These are phyloP conservation scores for Trimorus sp. DNA, from an alignment of 2,888 invertebrate genomes.

Conservation along the genomic window DNA sequence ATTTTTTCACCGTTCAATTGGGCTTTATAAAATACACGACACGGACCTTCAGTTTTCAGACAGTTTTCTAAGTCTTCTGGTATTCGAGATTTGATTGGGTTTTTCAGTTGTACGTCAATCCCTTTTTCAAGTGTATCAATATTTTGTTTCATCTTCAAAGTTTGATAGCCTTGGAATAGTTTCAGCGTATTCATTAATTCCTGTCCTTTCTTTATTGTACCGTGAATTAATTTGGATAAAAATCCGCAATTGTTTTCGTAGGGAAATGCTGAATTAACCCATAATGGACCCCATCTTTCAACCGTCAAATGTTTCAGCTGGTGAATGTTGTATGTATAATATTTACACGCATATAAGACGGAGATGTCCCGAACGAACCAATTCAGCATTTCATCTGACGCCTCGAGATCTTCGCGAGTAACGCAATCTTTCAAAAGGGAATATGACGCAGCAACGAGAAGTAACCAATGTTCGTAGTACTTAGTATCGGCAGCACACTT, in stretches of 20 bases:
- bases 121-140: too few species aligned
- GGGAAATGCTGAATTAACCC: slow-evolving; percentile 43
- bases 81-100: too few species aligned
- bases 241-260: slow-evolving; percentile 41
- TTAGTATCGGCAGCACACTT: too few species aligned
- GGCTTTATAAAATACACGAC: too few species aligned
- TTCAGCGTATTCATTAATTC: slow-evolving; percentile 41
- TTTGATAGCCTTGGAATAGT: slow-evolving; percentile 29
- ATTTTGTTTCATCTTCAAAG: neutral
- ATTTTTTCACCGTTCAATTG: too few species aligned
- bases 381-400: slow-evolving; percentile 8
- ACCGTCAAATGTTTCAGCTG: slow-evolving; percentile 38
- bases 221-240: slow-evolving; percentile 33
- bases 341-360: slow-evolving; percentile 12
- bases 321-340: slow-evolving; percentile 38
- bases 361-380: slow-evolving; percentile 23
- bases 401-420: slow-evolving; percentile 10
- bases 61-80: too few species aligned
- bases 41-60: too few species aligned
- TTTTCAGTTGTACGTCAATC: too few species aligned
- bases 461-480: slow-evolving; percentile 34
- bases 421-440: slow-evolving; percentile 35
- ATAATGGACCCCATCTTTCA: slow-evolving; percentile 39
- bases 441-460: slow-evolving; percentile 26
- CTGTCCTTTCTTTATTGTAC: slow-evolving; percentile 17